Evolutionary conservation across 2,113 vertebrate species (phyloP).

Genomic region (Mobula birostris): DNA sequence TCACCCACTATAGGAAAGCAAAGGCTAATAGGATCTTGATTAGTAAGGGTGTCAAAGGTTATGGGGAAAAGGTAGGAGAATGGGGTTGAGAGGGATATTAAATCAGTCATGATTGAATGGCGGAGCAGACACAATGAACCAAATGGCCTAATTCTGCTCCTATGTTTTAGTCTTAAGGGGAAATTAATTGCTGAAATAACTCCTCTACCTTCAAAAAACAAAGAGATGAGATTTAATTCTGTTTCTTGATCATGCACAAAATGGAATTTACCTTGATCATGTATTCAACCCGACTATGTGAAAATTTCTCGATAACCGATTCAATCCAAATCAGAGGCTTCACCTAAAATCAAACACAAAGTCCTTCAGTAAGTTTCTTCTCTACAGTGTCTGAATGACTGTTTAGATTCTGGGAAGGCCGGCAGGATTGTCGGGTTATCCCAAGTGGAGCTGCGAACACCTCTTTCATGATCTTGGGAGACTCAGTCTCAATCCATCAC

Average conservation of each 20-base stretch:
- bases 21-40: no score
- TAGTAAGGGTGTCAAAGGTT: no score
- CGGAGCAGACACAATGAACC: no score
- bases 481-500: background rate
- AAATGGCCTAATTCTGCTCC: no score
- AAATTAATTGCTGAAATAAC: background rate
- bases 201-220: background rate
- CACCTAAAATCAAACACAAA: conserved; percentile 56
- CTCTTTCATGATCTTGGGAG: no score
- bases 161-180: no score
- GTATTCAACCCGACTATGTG: conserved; percentile 86
- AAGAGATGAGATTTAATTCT: background rate
- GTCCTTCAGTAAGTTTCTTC: background rate
- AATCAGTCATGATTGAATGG: no score
- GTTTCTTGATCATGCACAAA: background rate
- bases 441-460: no score
- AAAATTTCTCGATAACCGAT: conserved; percentile 88
- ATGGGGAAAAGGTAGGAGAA: no score
- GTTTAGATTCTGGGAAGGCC: background rate
- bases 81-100: no score
- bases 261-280: conserved; percentile 75
- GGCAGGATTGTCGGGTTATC: background rate
- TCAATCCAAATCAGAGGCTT: conserved; percentile 94
- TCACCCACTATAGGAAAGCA: no score
- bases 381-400: background rate